phyloP scores from a whole-genome alignment of 1,140 invertebrate species.

The Heliconius himera region DNA sequence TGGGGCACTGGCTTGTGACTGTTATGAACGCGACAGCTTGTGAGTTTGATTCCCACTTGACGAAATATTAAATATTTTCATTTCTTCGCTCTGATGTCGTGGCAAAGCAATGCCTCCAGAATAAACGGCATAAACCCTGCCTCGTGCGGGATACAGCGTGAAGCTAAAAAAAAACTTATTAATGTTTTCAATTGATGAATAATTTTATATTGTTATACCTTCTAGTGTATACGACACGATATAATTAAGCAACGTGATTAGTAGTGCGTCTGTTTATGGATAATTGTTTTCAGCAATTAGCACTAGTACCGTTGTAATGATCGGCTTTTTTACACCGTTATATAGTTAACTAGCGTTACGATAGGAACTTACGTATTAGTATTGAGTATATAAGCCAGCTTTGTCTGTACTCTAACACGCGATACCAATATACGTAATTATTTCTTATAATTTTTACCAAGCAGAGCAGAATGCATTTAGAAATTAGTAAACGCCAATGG shows the following conservation, averaged over 20 bases:
- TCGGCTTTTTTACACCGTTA: constrained; percentile 22
- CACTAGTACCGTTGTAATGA: constrained; percentile 30
- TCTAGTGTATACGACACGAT: constrained; percentile 13
- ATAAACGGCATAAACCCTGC: too few relatives aligned
- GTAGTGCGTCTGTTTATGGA: background rate
- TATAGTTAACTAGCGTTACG: constrained; percentile 22
- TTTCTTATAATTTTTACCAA: constrained; percentile 7
- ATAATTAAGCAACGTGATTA: constrained; percentile 20
- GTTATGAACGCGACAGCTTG: too few relatives aligned
- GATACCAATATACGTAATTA: constrained; percentile 15
- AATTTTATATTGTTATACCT: constrained; percentile 6
- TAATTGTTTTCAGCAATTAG: constrained; percentile 29
- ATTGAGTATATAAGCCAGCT: background rate
- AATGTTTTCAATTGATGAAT: background rate
- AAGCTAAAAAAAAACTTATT: background rate
- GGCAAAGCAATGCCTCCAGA: too few relatives aligned
- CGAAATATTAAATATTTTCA: too few relatives aligned
- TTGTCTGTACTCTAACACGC: constrained; percentile 15
- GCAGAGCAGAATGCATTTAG: background rate
- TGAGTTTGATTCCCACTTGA: too few relatives aligned
- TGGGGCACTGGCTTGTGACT: too few relatives aligned
- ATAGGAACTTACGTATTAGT: constrained; percentile 29
- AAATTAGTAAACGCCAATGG: background rate
- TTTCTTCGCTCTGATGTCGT: too few relatives aligned
- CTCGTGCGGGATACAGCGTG: too few relatives aligned